A percentile compares a stretch with the other conserved stretches of the same genome.
Conservation (phyloP, 2,113 vertebrate species). For the Sialia sialis region DNA sequence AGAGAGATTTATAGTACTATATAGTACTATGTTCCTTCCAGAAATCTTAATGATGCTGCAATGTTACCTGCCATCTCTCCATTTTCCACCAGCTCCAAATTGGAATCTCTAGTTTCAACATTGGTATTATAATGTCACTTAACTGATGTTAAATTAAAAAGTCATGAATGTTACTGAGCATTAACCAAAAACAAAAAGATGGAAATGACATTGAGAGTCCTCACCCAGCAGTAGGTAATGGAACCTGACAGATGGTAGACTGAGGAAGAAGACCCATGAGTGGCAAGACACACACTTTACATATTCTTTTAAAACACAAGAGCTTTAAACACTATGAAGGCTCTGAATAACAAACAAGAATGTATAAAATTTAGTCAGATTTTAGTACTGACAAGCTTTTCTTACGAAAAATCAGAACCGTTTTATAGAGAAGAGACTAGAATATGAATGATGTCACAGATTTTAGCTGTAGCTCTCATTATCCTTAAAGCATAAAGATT, state of each 20-base stretch:
- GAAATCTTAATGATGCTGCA: not conserved
- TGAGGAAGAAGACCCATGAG: not conserved
- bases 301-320: not conserved
- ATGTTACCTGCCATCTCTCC: not conserved
- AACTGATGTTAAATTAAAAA: not conserved
- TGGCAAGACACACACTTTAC: not conserved
- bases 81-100: not conserved
- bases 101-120: not conserved
- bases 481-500: not conserved
- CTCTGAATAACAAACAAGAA: not conserved
- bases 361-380: not conserved
- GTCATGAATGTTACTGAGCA: not conserved
- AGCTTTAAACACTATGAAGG: not conserved
- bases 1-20: not conserved
- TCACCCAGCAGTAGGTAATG: not conserved
- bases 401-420: not conserved
- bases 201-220: not conserved
- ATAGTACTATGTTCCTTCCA: not conserved
- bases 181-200: not conserved
- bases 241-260: not conserved
- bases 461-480: not conserved
- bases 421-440: not conserved
- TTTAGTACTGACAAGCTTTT: not conserved
- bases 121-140: not conserved
- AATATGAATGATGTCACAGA: not conserved